These are phyloP conservation scores for Falcunculus frontatus DNA, from an alignment of 2,113 vertebrate species.

Conservation along the genomic window DNA sequence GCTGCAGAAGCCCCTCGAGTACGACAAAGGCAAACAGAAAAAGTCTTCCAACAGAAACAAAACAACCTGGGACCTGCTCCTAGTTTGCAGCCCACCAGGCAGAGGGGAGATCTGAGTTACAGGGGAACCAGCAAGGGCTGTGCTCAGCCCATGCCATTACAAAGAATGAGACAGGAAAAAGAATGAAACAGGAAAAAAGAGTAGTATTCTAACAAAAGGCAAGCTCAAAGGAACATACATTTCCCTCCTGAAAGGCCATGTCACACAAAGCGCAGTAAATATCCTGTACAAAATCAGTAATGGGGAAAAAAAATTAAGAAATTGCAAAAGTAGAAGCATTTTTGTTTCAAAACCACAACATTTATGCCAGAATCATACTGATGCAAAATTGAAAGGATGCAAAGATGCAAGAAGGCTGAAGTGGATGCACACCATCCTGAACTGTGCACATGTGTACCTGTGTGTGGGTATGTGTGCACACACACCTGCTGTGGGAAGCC, in stretches of 20 bases:
- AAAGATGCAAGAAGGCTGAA: not conserved
- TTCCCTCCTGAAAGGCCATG: not conserved
- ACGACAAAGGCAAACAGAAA: not conserved
- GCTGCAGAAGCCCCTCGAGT: not conserved
- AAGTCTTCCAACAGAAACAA: not conserved
- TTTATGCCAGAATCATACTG: not conserved
- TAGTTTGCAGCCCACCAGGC: not conserved
- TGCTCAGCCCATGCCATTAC: not conserved
- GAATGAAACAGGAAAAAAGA: not conserved
- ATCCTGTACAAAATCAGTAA: not conserved
- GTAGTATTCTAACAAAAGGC: not conserved
- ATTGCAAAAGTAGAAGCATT: not conserved
- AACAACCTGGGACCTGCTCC: not conserved
- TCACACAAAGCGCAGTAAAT: not conserved
- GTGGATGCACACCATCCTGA: not conserved
- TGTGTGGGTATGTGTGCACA: not conserved
- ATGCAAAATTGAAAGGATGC: not conserved
- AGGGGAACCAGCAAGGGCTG: not conserved
- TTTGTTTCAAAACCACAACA: not conserved
- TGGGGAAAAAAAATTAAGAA: not conserved
- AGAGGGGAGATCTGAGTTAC: not conserved
- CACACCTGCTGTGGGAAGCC: not conserved
- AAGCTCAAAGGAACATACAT: not conserved
- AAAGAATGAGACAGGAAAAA: not conserved
- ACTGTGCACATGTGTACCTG: too few relatives aligned